phyloP scores from a whole-genome alignment of 2,888 invertebrate genomes.

The Phanerotoma sp. region DNA sequence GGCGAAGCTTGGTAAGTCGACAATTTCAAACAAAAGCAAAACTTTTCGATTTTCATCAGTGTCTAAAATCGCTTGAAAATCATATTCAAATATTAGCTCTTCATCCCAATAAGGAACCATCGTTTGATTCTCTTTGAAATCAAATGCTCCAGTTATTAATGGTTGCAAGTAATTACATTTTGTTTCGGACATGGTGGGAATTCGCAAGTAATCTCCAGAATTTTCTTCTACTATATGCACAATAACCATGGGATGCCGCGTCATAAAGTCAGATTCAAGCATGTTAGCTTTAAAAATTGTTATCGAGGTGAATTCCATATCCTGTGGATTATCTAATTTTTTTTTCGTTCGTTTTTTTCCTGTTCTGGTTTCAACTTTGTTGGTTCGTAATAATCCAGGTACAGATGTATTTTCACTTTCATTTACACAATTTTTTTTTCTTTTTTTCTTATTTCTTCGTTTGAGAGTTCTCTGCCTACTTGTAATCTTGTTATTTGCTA shows the following conservation, averaged over 20 bases:
- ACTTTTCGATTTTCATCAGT: constrained; percentile 43
- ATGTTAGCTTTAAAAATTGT: constrained; percentile 64
- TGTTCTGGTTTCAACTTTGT: too few species aligned
- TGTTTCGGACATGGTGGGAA: too few species aligned
- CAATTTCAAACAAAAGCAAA: constrained; percentile 58
- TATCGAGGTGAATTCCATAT: constrained; percentile 57
- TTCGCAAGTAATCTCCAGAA: constrained; percentile 61
- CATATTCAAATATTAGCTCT: constrained; percentile 65
- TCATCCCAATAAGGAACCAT: constrained; percentile 68
- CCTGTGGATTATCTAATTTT: constrained; percentile 10
- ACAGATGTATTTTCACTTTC: too few species aligned
- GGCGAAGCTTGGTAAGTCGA: constrained; percentile 53
- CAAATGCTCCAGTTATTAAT: constrained; percentile 64
- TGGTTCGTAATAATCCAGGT: too few species aligned
- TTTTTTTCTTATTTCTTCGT: too few species aligned
- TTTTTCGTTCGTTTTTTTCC: constrained; percentile 26
- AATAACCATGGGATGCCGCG: constrained; percentile 66
- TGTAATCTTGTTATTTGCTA: too few species aligned
- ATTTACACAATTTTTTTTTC: too few species aligned
- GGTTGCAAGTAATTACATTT: constrained; percentile 65
- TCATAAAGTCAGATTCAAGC: constrained; percentile 62
- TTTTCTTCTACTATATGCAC: constrained; percentile 63
- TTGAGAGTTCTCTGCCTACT: too few species aligned
- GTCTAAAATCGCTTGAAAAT: constrained; percentile 51
- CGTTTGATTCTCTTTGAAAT: constrained; percentile 60